A percentile compares a stretch with the other conserved stretches of the same genome.
Evolutionary conservation across 2,888 invertebrate genomes (phyloP).

Genomic region (Dioctria linearis): DNA sequence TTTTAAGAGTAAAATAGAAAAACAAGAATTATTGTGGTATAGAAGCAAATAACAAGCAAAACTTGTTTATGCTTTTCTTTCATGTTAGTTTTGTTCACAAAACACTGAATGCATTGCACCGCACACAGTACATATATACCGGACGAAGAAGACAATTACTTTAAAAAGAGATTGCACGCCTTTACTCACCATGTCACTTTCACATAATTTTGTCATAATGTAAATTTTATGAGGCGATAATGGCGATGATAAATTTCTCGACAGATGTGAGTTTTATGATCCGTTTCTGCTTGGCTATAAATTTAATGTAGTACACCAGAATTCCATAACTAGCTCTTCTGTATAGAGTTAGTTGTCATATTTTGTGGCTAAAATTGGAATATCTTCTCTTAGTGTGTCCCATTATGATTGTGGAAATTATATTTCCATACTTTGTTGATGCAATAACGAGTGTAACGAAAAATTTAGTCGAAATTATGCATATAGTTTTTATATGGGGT

Average conservation of each 20-base stretch:
- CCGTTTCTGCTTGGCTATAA: not conserved
- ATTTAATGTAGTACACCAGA: conserved; percentile 1
- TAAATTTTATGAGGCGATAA: conserved; percentile 39
- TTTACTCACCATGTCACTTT: conserved; percentile 15
- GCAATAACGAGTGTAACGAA: too few relatives aligned
- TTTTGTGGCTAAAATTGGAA: conserved; percentile 14
- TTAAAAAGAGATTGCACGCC: conserved; percentile 19
- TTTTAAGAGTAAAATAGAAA: not conserved
- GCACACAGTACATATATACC: not conserved
- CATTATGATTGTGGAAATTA: not conserved
- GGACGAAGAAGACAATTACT: conserved; percentile 23
- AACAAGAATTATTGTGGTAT: not conserved
- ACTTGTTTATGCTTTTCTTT: too few relatives aligned
- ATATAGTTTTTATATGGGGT: not conserved
- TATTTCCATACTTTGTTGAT: not conserved
- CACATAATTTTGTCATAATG: not conserved
- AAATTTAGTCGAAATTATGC: not conserved
- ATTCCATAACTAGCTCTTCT: not conserved
- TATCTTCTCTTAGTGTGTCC: not conserved
- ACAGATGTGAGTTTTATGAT: conserved; percentile 39
- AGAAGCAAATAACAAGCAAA: not conserved
- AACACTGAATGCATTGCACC: not conserved
- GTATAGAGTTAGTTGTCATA: not conserved
- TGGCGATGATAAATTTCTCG: conserved; percentile 33
- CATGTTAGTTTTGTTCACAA: too few relatives aligned